Percentiles rank a stretch among this genome's conserved stretches.
Conservation (phyloP, 1,140 invertebrate species). For the Drosophila ercepeae region DNA sequence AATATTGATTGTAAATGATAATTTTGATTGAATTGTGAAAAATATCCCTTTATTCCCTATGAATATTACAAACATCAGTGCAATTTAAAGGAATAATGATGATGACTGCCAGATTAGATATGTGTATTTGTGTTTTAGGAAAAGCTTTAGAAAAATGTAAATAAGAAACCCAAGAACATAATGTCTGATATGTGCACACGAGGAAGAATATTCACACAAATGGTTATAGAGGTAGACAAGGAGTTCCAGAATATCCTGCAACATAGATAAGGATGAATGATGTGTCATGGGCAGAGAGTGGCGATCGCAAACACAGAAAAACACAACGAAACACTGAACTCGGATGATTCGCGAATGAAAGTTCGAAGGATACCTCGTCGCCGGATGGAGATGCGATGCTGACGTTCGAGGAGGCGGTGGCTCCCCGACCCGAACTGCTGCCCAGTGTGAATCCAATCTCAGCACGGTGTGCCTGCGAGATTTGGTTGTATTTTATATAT, state of each 20-base stretch:
- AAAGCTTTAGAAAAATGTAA: background rate
- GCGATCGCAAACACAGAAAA: conserved; percentile 25
- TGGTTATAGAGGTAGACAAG: background rate
- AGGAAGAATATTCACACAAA: conserved; percentile 21
- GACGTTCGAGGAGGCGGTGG: conserved; percentile 27
- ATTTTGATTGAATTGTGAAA: too few species aligned
- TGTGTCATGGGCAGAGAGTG: background rate
- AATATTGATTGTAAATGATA: too few species aligned
- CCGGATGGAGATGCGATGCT: conserved; percentile 59
- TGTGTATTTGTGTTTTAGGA: background rate
- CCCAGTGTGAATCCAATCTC: conserved; percentile 97
- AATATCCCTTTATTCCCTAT: too few species aligned
- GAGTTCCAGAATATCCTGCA: background rate
- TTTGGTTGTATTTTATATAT: conserved; percentile 16
- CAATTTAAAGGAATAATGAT: conserved; percentile 15
- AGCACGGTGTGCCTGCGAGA: conserved; percentile 93
- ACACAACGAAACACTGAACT: conserved; percentile 44
- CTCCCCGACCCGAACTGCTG: conserved; percentile 69
- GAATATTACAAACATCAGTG: too few species aligned
- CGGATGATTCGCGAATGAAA: conserved; percentile 47
- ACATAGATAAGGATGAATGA: background rate
- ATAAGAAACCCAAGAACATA: conserved; percentile 15
- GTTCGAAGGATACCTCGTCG: conserved; percentile 62
- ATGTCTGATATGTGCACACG: conserved; percentile 13
- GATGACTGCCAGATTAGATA: conserved; percentile 5